Evolutionary conservation across 2,797 vertebrate species (phyloP).

Genomic region (Karalla daura): DNA sequence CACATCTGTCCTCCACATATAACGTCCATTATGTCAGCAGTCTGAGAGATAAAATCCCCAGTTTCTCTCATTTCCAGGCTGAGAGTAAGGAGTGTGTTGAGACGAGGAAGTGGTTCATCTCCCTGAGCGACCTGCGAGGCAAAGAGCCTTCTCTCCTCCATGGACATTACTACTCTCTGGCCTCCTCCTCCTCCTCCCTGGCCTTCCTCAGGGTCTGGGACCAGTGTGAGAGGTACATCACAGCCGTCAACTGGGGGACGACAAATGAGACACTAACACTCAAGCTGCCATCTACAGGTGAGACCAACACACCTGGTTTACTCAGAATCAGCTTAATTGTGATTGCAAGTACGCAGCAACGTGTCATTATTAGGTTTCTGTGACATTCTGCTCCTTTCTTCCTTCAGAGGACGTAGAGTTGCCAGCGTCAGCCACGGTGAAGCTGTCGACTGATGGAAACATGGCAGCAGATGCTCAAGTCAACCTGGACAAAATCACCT

Average conservation of each 20-base stretch:
- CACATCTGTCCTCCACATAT: no score
- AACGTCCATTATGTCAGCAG: no score
- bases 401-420: conserved; percentile 64
- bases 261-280: conserved; percentile 26
- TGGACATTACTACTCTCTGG: conserved; percentile 81
- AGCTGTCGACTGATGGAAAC: conserved; percentile 72
- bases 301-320: neutral
- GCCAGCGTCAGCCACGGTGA: conserved; percentile 73
- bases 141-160: conserved; percentile 91
- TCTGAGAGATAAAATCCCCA: no score
- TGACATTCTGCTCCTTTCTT: no score
- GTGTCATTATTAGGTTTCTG: no score
- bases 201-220: conserved; percentile 90
- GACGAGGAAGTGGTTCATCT: conserved; percentile 78
- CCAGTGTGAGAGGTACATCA: conserved; percentile 88
- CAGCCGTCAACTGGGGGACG: conserved; percentile 84
- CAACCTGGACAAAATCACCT: conserved; percentile 63
- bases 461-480: conserved; percentile 49
- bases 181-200: conserved; percentile 50
- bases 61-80: conserved; percentile 50
- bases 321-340: neutral
- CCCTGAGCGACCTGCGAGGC: conserved; percentile 85
- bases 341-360: neutral
- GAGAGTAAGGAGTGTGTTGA: conserved; percentile 43
- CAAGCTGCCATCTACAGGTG: conserved; percentile 43